phyloP scores from a whole-genome alignment of 2,113 vertebrate genomes.

The Henicopernis longicauda region DNA sequence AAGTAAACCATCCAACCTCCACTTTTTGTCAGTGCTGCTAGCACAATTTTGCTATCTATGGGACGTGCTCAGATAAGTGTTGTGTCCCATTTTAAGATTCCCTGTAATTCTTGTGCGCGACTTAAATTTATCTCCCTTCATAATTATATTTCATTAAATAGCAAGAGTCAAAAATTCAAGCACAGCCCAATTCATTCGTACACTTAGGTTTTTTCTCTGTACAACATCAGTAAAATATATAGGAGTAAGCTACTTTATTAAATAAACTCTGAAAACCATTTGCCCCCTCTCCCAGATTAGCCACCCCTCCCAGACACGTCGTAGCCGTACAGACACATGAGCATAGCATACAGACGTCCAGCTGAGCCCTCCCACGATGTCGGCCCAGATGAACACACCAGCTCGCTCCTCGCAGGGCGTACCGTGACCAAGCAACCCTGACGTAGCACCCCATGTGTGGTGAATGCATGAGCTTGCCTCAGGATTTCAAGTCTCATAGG shows the following conservation, averaged over 20 bases:
- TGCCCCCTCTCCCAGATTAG: not conserved
- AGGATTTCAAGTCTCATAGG: not conserved
- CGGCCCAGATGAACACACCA: not conserved
- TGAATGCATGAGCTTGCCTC: not conserved
- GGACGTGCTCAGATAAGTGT: accelerated
- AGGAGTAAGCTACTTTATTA: constrained; percentile 28
- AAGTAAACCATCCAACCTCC: not conserved
- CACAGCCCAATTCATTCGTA: not conserved
- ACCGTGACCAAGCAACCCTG: not conserved
- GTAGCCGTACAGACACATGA: accelerated
- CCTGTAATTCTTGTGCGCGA: accelerated
- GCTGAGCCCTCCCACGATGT: not conserved
- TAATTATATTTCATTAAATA: not conserved
- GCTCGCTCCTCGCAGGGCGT: not conserved
- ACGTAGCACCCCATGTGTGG: not conserved
- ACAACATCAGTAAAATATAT: not conserved
- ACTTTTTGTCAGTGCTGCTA: not conserved
- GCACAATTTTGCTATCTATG: not conserved
- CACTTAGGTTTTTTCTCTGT: not conserved
- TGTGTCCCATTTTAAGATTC: not conserved
- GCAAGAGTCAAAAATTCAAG: not conserved
- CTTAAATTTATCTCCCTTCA: not conserved
- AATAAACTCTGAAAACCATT: constrained; percentile 3
- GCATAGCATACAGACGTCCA: not conserved
- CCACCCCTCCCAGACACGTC: not conserved